These are phyloP conservation scores for Agrotis clavis DNA, from an alignment of 2,888 invertebrate genomes.

Conservation along the genomic window DNA sequence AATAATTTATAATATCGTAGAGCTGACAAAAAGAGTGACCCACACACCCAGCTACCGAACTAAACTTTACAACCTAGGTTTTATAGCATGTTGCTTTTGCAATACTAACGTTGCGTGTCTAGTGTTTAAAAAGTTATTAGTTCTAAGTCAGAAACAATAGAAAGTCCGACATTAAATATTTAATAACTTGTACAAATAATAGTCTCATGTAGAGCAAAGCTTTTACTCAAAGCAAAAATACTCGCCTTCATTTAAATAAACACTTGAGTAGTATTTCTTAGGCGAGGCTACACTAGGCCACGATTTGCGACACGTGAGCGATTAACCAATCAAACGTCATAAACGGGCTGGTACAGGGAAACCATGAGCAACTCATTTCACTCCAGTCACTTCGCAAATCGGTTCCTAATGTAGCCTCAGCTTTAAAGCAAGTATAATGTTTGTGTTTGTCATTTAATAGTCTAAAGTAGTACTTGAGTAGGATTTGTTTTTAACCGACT, in stretches of 20 bases:
- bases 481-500: no score
- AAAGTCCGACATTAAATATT: not conserved
- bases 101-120: not conserved
- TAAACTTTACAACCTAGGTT: not conserved
- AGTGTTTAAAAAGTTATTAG: not conserved
- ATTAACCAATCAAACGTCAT: no score
- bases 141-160: not conserved
- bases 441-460: slow-evolving; percentile 31
- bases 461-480: slow-evolving; percentile 32
- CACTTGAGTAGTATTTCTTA: slow-evolving; percentile 22
- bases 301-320: no score
- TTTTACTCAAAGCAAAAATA: slow-evolving; percentile 4
- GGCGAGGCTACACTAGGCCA: no score
- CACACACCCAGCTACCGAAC: not conserved
- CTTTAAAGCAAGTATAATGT: slow-evolving; percentile 14
- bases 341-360: no score
- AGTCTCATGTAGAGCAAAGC: slow-evolving; percentile 7
- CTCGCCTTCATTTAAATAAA: slow-evolving; percentile 1
- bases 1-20: not conserved
- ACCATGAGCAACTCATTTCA: no score
- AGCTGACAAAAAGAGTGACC: not conserved
- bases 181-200: not conserved
- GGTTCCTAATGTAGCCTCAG: no score
- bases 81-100: not conserved
- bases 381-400: no score